These are phyloP conservation scores for Sisyra terminalis DNA, from an alignment of 2,888 invertebrate genomes.

Conservation along the genomic window DNA sequence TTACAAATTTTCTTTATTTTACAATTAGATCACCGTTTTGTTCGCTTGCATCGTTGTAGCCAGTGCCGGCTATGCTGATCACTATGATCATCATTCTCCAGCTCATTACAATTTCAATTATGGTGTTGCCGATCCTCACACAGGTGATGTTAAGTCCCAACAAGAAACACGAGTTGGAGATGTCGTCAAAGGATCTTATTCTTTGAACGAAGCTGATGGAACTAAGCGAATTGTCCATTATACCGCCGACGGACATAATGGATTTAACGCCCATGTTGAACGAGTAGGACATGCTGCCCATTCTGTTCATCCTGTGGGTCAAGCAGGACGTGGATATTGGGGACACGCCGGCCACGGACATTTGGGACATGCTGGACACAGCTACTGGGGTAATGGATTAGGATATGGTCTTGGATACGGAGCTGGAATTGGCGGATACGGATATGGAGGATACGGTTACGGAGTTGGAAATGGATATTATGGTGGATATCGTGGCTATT, in stretches of 20 bases:
- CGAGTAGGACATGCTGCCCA: conserved; percentile 27
- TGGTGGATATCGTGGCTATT: too few species aligned
- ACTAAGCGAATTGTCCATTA: conserved; percentile 33
- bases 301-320: conserved; percentile 14
- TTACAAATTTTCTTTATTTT: conserved; percentile 8
- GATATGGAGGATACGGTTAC: background rate
- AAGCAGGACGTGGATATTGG: conserved; percentile 10
- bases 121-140: conserved; percentile 29
- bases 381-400: background rate
- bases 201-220: conserved; percentile 34
- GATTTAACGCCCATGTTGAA: conserved; percentile 33
- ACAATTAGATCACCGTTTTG: conserved; percentile 10
- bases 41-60: background rate
- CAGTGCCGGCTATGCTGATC: background rate
- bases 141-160: conserved; percentile 34
- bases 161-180: conserved; percentile 33
- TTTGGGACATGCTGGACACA: background rate
- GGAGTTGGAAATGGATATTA: background rate
- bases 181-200: conserved; percentile 32
- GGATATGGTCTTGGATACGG: background rate
- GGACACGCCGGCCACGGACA: background rate
- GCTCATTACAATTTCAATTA: conserved; percentile 31
- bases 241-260: conserved; percentile 31
- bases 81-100: conserved; percentile 22
- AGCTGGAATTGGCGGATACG: background rate